Conservation (phyloP, 2,797 vertebrate genomes). For the Buceros bicornis region DNA sequence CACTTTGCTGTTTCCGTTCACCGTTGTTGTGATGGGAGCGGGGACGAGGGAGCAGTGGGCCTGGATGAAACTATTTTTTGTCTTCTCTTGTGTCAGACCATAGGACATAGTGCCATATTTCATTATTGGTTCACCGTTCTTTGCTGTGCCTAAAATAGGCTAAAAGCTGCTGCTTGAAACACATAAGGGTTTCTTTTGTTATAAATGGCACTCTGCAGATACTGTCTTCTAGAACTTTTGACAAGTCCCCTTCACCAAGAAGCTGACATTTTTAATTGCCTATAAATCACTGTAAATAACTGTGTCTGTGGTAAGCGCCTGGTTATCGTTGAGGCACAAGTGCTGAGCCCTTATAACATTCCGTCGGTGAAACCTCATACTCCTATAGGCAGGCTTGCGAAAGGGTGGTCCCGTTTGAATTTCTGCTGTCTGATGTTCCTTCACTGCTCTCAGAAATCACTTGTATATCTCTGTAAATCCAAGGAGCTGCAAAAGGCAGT, state of each 20-base stretch:
- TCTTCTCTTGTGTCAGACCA: neutral
- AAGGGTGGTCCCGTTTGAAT: neutral
- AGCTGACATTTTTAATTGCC: neutral
- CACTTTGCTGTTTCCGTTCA: neutral
- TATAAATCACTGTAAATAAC: neutral
- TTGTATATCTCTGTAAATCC: neutral
- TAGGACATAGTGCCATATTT: neutral
- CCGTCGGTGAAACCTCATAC: neutral
- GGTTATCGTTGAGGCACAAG: neutral
- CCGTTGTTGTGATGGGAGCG: fast-evolving
- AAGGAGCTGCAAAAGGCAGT: neutral
- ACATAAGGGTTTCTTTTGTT: neutral
- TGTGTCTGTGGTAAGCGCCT: neutral
- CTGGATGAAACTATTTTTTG: neutral
- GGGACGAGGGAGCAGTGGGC: neutral
- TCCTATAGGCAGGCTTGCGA: neutral
- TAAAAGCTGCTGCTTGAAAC: neutral
- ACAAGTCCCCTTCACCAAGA: neutral
- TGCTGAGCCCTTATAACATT: neutral
- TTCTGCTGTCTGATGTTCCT: neutral
- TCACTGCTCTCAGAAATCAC: neutral
- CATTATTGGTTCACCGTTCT: neutral
- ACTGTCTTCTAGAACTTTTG: neutral
- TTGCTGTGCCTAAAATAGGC: slow-evolving; percentile 12
- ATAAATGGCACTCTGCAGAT: neutral